Evolutionary conservation across 2,888 invertebrate genomes (phyloP).

Genomic region (Globia sparganii): DNA sequence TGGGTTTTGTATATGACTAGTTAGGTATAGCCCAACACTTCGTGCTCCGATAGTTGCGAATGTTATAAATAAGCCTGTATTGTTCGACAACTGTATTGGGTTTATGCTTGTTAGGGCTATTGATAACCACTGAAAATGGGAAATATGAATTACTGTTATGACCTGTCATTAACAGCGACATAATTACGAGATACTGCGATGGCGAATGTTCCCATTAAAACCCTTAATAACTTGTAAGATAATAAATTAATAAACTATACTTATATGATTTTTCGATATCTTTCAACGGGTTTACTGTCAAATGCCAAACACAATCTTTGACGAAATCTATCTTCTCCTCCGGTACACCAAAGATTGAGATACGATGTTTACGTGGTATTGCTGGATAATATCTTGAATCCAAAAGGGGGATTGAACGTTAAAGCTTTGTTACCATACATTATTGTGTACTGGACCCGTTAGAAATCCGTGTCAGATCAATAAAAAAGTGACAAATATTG

Average conservation of each 20-base stretch:
- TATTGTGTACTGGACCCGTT: constrained; percentile 5
- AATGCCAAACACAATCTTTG: background rate
- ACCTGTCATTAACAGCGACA: background rate
- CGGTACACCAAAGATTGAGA: background rate
- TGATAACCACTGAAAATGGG: background rate
- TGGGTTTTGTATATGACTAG: constrained; percentile 59
- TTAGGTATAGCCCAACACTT: constrained; percentile 50
- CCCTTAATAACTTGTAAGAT: background rate
- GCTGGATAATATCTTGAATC: constrained; percentile 1
- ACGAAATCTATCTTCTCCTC: background rate
- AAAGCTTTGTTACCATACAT: background rate
- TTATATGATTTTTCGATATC: background rate
- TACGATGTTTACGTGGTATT: background rate
- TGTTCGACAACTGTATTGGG: constrained; percentile 49
- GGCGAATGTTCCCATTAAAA: background rate
- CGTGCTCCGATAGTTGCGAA: constrained; percentile 66
- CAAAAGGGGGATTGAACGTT: background rate
- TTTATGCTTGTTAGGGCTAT: constrained; percentile 57
- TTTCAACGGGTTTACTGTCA: background rate
- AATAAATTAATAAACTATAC: background rate
- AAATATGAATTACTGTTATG: background rate
- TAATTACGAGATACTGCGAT: background rate
- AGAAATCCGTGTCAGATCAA: constrained; percentile 39
- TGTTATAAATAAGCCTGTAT: constrained; percentile 62
- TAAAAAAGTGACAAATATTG: constrained; percentile 32